Percentiles rank a stretch among this genome's conserved stretches.
Conservation (phyloP, 2,113 vertebrate species). For the Pyxicephalus adspersus region DNA sequence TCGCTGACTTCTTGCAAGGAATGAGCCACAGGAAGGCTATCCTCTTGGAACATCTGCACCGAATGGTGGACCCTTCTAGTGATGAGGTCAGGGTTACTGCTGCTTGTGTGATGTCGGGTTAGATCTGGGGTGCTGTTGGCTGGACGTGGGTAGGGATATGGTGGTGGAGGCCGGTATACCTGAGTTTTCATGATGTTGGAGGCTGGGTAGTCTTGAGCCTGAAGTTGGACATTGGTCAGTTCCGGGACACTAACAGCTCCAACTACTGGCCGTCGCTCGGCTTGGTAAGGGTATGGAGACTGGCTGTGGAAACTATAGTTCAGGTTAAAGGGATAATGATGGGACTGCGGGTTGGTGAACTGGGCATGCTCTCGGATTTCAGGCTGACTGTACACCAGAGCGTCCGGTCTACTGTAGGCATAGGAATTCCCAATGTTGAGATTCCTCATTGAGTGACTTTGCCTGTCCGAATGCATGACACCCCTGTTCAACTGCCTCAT, state of each 20-base stretch:
- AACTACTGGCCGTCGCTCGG: slow-evolving; percentile 85
- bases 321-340: slow-evolving; percentile 84
- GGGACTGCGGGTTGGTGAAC: slow-evolving; percentile 67
- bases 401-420: slow-evolving; percentile 91
- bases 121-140: slow-evolving; percentile 97
- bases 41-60: slow-evolving; percentile 97
- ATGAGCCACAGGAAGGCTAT: slow-evolving; percentile 94
- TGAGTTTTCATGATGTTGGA: slow-evolving; percentile 94
- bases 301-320: slow-evolving; percentile 94
- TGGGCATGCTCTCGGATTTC: slow-evolving; percentile 90
- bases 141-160: slow-evolving; percentile 88
- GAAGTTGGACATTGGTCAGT: slow-evolving; percentile 92
- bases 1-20: slow-evolving; percentile 96
- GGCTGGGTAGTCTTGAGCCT: slow-evolving; percentile 91
- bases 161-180: slow-evolving; percentile 92
- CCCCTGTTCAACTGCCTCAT: slow-evolving; percentile 89
- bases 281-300: slow-evolving; percentile 84
- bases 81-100: slow-evolving; percentile 94
- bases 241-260: slow-evolving; percentile 96
- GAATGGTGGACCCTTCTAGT: slow-evolving; percentile 94
- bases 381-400: slow-evolving; percentile 95
- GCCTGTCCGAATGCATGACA: slow-evolving; percentile 78
- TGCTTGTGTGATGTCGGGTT: slow-evolving; percentile 91
- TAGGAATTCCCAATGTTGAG: slow-evolving; percentile 91
- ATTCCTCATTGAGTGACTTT: slow-evolving; percentile 94